Conservation (phyloP, 2,113 vertebrate genomes). For the Chaenogobius annularis region DNA sequence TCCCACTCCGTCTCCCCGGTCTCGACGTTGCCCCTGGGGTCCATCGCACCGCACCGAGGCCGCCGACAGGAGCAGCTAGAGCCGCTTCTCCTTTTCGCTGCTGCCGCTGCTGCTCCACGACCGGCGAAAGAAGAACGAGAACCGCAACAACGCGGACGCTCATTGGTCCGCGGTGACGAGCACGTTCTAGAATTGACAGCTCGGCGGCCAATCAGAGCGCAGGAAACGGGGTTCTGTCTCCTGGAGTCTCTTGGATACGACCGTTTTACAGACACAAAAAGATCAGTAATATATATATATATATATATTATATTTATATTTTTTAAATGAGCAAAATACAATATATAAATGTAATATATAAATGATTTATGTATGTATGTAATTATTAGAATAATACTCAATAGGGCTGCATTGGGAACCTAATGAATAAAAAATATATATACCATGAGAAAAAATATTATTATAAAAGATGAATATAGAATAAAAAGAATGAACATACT, state of each 20-base stretch:
- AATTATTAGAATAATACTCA: too few relatives aligned
- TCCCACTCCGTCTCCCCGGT: conserved; percentile 59
- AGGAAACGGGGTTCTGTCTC: not conserved
- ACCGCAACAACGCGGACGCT: conserved; percentile 42
- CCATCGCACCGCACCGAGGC: conserved; percentile 62
- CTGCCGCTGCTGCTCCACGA: conserved; percentile 35
- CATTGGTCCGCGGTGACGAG: conserved; percentile 51
- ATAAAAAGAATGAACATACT: too few relatives aligned
- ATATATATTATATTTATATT: too few relatives aligned
- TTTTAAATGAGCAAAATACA: not conserved
- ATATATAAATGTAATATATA: too few relatives aligned
- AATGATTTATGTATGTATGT: too few relatives aligned
- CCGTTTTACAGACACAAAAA: not conserved
- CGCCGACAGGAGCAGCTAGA: conserved; percentile 10
- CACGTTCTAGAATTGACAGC: conserved; percentile 49
- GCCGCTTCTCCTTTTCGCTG: conserved; percentile 38
- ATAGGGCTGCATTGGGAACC: too few relatives aligned
- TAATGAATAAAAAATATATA: too few relatives aligned
- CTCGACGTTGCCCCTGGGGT: conserved; percentile 66
- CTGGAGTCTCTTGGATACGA: not conserved
- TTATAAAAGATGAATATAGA: too few relatives aligned
- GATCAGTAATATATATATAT: not conserved
- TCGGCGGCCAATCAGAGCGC: conserved; percentile 54
- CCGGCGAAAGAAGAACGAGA: conserved; percentile 55
- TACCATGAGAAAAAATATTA: too few relatives aligned